Evolutionary conservation across 2,888 invertebrate genomes (phyloP), one percentile per base, ranked within the genome.

Genomic region (Melanotus villosus): DNA sequence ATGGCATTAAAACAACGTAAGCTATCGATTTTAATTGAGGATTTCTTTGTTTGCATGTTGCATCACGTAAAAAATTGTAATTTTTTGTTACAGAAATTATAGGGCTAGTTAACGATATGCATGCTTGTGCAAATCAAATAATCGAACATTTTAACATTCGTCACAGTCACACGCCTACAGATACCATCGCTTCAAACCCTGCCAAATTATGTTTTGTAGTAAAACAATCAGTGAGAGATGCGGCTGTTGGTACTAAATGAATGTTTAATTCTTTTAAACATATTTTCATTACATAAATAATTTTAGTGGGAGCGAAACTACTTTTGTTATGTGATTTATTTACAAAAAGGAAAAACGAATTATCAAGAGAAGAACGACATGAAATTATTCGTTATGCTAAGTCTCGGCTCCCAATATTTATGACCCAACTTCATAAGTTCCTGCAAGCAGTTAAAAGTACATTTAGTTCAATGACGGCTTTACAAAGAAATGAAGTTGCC

Each of bases 381-480:
- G 90, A 91, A 82, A 90, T 91, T 19, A 89, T 91, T 67, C 87
- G 89, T 78, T 91, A 90, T 80, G 88, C 90, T 34, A 89, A 89
- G 79, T 89, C 90, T 21, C 87, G 90, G 69, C 85, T 91, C 68
- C 90, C 91, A n/a, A 85, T 90, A 57, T 90, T 91, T 76, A 85
- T 91, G 81, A 87, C 87, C 56, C 91, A 91, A 79, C 82, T 90
- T 65, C 87, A 89, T 67, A 87, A 88, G 74, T 86, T 91, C 68
- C 79, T 91, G 50, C 87, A 89, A 71, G 89, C 88, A 56, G 85
- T 89, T 47, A 88, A 89, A 74, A 86, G 85, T 58, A 89, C 90
- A 41, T 88, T 90, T 75, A 86, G 88, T 62, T 86, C 87, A 43
- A 86, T 91, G 79, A 87, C 86, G 41, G 84, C 86, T 12, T 84